Conservation (phyloP, 2,113 vertebrate genomes). For the Rhadina sibilatrix region DNA sequence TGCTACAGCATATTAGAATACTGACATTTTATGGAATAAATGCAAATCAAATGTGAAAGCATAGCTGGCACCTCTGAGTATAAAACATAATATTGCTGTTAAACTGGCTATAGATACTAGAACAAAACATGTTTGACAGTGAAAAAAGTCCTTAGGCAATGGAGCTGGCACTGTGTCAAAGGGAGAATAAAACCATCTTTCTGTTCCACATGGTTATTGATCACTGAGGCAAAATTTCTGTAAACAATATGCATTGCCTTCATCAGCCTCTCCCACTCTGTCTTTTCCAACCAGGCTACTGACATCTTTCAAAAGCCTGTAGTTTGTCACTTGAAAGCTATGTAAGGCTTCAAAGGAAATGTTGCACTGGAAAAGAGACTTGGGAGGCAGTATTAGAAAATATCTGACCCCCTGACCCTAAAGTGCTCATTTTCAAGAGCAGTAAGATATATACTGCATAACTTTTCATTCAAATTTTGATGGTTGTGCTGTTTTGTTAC, state of each 20-base stretch:
- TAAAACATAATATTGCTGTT: constrained; percentile 34
- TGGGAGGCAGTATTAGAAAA: background rate
- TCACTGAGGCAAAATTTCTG: constrained; percentile 55
- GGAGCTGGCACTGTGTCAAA: constrained; percentile 42
- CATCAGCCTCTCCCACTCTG: constrained; percentile 43
- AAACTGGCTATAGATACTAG: constrained; percentile 36
- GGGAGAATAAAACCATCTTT: constrained; percentile 61
- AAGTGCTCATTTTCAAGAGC: background rate
- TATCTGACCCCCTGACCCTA: fast-evolving
- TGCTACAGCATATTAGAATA: background rate
- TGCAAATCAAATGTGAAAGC: constrained; percentile 48
- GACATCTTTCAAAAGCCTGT: constrained; percentile 4
- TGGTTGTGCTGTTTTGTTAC: background rate
- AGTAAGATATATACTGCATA: background rate
- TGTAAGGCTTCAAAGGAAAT: constrained; percentile 25
- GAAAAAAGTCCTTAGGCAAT: constrained; percentile 33
- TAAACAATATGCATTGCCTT: constrained; percentile 53
- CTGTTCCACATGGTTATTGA: constrained; percentile 54
- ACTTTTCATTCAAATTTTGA: background rate
- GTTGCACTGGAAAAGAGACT: background rate
- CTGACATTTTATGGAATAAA: constrained; percentile 8
- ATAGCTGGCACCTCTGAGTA: constrained; percentile 1
- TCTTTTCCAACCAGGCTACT: constrained; percentile 35
- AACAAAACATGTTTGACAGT: constrained; percentile 42
- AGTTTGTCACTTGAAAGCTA: constrained; percentile 11